Base-by-base conservation (phyloP, 2,888 invertebrate genomes). In the Bedellia somnulentella region DNA sequence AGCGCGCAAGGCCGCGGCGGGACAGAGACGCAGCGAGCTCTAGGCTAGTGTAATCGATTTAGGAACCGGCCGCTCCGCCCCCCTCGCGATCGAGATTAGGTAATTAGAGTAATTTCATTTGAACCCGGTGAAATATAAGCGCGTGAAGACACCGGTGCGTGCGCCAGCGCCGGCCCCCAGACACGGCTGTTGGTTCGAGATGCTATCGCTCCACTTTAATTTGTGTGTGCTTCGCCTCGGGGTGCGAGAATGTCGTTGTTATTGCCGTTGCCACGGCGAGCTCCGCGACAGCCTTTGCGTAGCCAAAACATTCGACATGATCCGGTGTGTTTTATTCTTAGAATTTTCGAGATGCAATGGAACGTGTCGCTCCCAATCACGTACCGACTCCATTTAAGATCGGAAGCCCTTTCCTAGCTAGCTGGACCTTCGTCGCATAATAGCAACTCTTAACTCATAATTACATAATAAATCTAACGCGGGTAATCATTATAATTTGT, bases 101-200 rank as follows among this genome's bases (percentile, higher is more conserved):
- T 67, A 67, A 68, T 67, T 68, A 67, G 63, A 63, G 56, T 64
- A 63, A 64, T 68, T 63, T 62, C 54, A 63, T 66, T 62, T 59
- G 57, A 53, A 45, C 47, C 47, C 51, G 44, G 47, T 52, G 52
- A 47, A 52, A 54, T 53, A 53, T 52, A 58, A 48, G 54, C 28
- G 11, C 15, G 31, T 50, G 52, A 46, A 46, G 54, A 49, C 45
- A 44, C 45, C n/a, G 50, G 46, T 41, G 55, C 42, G 48, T 38
- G 47, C 51, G 49, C 52, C 47, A 46, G 41, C 45, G 26, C 24
- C 29, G 9, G 17, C n/a, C 17, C n/a, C 10, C 14, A n/a, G n/a
- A n/a, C n/a, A n/a, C n/a, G n/a, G n/a, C n/a, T n/a, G n/a, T n/a
- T n/a, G n/a, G n/a, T n/a, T n/a, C n/a, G n/a, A n/a, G n/a, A n/a